Base-by-base conservation (phyloP, 2,113 vertebrate genomes). In the Tor tambroides region DNA sequence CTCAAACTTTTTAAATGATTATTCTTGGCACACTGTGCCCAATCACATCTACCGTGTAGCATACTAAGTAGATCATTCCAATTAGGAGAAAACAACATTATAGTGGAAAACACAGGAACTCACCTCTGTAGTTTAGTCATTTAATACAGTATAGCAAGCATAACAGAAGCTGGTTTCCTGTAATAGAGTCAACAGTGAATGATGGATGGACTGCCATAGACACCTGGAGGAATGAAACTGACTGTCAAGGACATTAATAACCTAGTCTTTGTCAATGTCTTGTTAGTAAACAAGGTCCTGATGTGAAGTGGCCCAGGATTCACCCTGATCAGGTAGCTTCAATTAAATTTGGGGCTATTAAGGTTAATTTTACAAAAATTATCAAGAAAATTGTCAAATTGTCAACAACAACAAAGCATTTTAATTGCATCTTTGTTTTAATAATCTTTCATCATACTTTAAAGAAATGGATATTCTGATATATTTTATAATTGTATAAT, bases 1-100 rank as follows among this genome's bases (percentile, higher is more conserved):
- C 11, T 12, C 11, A 74, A 72, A 72, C 17, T 21, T 21, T 38
- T 38, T 26, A 41, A 26, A 38, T 80, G 35, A 80, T 63, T 63
- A 43, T 63, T 80, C 56, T 80, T 79, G 77, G 54, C 35, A 43
- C 46, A 9, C 3, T 12, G 76, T 78, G 17, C 49, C 26, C 9
- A 32, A 54, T 38, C 7, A 38, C 0, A 17, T 63, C 79, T 63
- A 30, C 8, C 14, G 21, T 59, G 77, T 59, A 35, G 77, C 28
- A 79, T 79, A 56, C 19, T 35, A 79, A 79, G 19, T 79, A 79
- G 51, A 79, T 35, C 51, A 59, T 54, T 59, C 28, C 77, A 79
- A 79, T 79, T 35, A 80, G 6, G 23, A 63, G 14, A 14, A 41
- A 63, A 41, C 56, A 41, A 80, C 38, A 80, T 41, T 43, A 63